A percentile compares a stretch with the other conserved stretches of the same genome.
These are phyloP conservation scores for Nemapogon koenigi DNA, from an alignment of 2,888 invertebrate genomes.

Conservation along the genomic window DNA sequence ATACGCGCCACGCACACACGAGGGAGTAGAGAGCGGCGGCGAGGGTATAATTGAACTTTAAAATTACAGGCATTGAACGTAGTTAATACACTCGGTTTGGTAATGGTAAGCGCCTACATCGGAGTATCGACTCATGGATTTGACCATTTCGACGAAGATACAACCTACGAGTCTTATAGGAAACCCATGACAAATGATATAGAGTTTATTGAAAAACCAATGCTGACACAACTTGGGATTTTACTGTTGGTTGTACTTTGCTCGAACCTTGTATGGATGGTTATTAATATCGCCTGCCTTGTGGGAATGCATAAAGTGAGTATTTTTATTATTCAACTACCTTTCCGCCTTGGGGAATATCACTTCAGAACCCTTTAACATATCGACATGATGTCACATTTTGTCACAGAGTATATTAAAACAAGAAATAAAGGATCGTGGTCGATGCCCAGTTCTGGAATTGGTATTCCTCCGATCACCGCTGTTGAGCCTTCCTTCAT, in stretches of 20 bases:
- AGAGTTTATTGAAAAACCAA: slow-evolving; percentile 19
- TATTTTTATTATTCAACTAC: background rate
- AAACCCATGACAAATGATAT: slow-evolving; percentile 18
- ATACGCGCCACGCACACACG: background rate
- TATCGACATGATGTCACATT: too few relatives aligned
- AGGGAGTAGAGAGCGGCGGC: background rate
- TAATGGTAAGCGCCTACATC: slow-evolving; percentile 20
- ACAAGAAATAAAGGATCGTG: too few relatives aligned
- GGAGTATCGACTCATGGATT: slow-evolving; percentile 25
- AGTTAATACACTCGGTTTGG: slow-evolving; percentile 21
- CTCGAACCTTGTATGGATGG: slow-evolving; percentile 24
- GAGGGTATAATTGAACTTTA: background rate
- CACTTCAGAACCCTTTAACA: slow-evolving; percentile 11
- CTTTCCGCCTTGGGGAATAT: background rate
- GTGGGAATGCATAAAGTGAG: slow-evolving; percentile 30
- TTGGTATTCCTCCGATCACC: too few relatives aligned
- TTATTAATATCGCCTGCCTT: slow-evolving; percentile 26
- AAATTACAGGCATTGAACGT: slow-evolving; percentile 23
- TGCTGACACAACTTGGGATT: slow-evolving; percentile 20
- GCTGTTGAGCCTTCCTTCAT: too few relatives aligned
- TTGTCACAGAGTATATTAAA: too few relatives aligned
- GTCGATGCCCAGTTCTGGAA: too few relatives aligned
- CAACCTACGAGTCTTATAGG: slow-evolving; percentile 14
- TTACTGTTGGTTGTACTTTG: slow-evolving; percentile 21
- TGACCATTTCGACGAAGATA: slow-evolving; percentile 21